Evolutionary conservation across 2,888 invertebrate species (phyloP).

Genomic region (Eupithecia subfuscata): DNA sequence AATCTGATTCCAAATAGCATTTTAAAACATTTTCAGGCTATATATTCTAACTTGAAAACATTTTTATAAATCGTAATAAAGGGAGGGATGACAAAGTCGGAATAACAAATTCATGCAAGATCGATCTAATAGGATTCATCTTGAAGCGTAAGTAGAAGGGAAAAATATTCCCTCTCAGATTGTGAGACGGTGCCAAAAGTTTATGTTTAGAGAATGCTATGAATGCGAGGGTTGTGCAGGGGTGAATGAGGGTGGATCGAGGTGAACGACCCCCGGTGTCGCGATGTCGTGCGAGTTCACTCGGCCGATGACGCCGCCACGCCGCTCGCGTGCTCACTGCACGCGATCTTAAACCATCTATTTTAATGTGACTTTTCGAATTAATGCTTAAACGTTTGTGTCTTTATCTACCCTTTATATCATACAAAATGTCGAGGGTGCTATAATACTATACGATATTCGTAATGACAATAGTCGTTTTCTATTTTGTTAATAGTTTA

Average conservation of each 20-base stretch:
- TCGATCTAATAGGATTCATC: constrained; percentile 9
- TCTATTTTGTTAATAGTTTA: not conserved
- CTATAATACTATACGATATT: not conserved
- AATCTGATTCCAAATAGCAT: not conserved
- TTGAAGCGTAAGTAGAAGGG: constrained; percentile 1
- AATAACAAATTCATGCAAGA: not conserved
- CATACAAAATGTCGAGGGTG: constrained; percentile 5
- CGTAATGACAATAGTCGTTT: constrained; percentile 4
- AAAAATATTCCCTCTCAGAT: constrained; percentile 23
- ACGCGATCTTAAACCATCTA: constrained; percentile 30
- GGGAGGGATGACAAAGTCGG: too few relatives aligned
- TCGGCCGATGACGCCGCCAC: constrained; percentile 27
- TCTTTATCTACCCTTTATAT: constrained; percentile 9
- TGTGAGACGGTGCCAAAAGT: constrained; percentile 30
- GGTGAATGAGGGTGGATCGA: constrained; percentile 53
- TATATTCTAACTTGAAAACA: not conserved
- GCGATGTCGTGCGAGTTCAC: constrained; percentile 48
- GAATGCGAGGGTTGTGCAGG: constrained; percentile 53
- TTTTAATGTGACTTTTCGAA: constrained; percentile 9
- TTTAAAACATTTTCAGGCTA: not conserved
- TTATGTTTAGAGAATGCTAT: constrained; percentile 44
- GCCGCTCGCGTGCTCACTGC: constrained; percentile 41
- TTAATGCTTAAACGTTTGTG: constrained; percentile 9
- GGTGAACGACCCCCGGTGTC: constrained; percentile 65
- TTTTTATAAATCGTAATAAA: not conserved